These are phyloP conservation scores for Penelope pileata DNA, from an alignment of 2,113 vertebrate genomes.

Conservation along the genomic window DNA sequence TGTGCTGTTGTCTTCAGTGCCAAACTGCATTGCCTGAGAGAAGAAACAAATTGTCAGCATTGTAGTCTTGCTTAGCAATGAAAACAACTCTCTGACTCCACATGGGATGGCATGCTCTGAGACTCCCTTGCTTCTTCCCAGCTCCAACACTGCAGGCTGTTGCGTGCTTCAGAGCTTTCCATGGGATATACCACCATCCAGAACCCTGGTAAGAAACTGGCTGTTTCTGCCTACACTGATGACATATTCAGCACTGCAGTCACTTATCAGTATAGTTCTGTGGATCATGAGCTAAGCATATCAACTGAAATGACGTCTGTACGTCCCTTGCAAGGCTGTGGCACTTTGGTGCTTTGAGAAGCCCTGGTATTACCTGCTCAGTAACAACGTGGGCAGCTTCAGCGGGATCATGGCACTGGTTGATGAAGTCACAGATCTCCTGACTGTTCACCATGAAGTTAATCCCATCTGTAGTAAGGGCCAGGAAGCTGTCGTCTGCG, in stretches of 20 bases:
- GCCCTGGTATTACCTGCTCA: constrained; percentile 85
- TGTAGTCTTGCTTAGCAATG: rapidly evolving
- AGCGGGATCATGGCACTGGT: constrained; percentile 90
- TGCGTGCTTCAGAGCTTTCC: neutral
- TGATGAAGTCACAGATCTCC: constrained; percentile 95
- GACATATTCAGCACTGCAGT: neutral
- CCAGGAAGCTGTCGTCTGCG: constrained; percentile 90
- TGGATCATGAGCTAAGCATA: neutral
- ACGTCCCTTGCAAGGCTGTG: neutral
- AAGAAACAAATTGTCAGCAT: constrained; percentile 1
- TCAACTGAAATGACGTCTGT: neutral
- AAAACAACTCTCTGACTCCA: neutral
- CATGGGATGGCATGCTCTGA: neutral
- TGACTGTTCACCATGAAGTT: constrained; percentile 99
- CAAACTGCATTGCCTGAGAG: constrained; percentile 89
- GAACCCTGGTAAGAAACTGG: neutral
- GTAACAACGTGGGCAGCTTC: constrained; percentile 92
- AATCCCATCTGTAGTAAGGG: constrained; percentile 94
- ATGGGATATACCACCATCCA: neutral
- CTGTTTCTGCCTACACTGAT: neutral
- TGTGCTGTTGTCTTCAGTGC: constrained; percentile 95
- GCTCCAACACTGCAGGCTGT: neutral
- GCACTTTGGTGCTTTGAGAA: neutral
- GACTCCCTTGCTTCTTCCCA: neutral
- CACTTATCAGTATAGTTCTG: neutral